Percentiles rank a stretch among this genome's conserved stretches.
Evolutionary conservation across 2,888 invertebrate species (phyloP).

Genomic region (Agonopterix alstromeriana): DNA sequence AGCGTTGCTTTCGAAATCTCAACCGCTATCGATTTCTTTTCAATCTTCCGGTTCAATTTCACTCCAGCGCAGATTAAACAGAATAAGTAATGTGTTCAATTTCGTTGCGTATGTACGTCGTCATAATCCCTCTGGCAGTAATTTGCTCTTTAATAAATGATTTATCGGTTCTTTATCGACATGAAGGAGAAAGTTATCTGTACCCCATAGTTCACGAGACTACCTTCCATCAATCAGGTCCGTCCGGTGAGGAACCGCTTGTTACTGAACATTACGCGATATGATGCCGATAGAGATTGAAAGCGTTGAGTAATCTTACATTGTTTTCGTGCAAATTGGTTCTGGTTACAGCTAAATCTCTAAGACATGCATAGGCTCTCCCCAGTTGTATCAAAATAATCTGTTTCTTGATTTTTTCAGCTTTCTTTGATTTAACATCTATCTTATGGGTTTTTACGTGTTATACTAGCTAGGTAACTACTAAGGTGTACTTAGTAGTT

Average conservation of each 20-base stretch:
- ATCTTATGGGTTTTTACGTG: too few species aligned
- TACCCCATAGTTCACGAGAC: conserved; percentile 43
- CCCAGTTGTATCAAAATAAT: too few species aligned
- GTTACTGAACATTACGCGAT: conserved; percentile 11
- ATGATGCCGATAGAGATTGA: conserved; percentile 10
- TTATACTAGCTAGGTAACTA: too few species aligned
- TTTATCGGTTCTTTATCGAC: conserved; percentile 44
- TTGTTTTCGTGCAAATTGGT: conserved; percentile 11
- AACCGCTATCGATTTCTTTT: conserved; percentile 53
- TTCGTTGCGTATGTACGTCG: conserved; percentile 19
- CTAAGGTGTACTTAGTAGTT: too few species aligned
- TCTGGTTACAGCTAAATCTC: not conserved
- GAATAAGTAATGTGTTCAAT: conserved; percentile 30
- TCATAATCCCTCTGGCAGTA: conserved; percentile 33
- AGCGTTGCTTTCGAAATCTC: conserved; percentile 40
- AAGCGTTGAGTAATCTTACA: conserved; percentile 9
- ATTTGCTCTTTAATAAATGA: conserved; percentile 42
- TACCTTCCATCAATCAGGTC: conserved; percentile 37
- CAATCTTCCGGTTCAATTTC: conserved; percentile 60
- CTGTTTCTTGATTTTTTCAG: too few species aligned
- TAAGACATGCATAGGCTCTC: too few species aligned
- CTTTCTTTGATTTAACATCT: too few species aligned
- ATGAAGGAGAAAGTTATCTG: conserved; percentile 50
- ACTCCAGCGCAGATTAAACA: conserved; percentile 36
- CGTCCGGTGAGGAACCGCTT: conserved; percentile 2